These are phyloP conservation scores for Coranthus polyacanthus DNA, from an alignment of 2,797 vertebrate genomes.

Conservation along the genomic window DNA sequence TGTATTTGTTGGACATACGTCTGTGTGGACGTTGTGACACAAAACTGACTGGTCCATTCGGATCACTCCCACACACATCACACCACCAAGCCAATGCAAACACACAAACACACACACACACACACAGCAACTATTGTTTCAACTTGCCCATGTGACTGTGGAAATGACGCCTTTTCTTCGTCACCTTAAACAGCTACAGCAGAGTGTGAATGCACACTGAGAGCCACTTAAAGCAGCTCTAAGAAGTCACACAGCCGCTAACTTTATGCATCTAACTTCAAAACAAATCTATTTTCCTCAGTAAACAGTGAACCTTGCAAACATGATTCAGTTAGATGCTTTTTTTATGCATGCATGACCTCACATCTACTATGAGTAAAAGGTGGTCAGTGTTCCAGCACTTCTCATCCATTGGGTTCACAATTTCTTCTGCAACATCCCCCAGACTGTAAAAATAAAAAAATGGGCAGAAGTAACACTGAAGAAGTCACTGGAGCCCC, in stretches of 20 bases:
- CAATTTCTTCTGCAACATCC: background rate
- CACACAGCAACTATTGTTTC: constrained; percentile 75
- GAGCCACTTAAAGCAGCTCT: constrained; percentile 8
- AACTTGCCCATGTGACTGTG: constrained; percentile 62
- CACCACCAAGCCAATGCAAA: constrained; percentile 59
- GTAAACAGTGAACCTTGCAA: background rate
- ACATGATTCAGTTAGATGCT: background rate
- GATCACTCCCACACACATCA: constrained; percentile 59
- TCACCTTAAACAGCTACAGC: constrained; percentile 46
- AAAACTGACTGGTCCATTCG: constrained; percentile 35
- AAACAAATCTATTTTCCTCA: background rate
- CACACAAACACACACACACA: constrained; percentile 44
- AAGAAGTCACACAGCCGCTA: background rate
- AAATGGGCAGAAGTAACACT: background rate
- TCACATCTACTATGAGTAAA: background rate
- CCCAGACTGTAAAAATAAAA: background rate
- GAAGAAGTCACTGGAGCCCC: background rate
- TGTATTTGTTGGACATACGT: constrained; percentile 30
- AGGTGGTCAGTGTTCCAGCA: background rate
- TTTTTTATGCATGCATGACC: background rate
- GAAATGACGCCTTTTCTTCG: constrained; percentile 54
- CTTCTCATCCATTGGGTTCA: background rate
- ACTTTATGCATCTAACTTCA: too few relatives aligned
- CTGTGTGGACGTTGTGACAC: constrained; percentile 40
- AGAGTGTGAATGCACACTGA: constrained; percentile 38